Evolutionary conservation across 2,797 vertebrate genomes (phyloP), one percentile per base, ranked within the genome.

Genomic region (Lagocephalus sceleratus): DNA sequence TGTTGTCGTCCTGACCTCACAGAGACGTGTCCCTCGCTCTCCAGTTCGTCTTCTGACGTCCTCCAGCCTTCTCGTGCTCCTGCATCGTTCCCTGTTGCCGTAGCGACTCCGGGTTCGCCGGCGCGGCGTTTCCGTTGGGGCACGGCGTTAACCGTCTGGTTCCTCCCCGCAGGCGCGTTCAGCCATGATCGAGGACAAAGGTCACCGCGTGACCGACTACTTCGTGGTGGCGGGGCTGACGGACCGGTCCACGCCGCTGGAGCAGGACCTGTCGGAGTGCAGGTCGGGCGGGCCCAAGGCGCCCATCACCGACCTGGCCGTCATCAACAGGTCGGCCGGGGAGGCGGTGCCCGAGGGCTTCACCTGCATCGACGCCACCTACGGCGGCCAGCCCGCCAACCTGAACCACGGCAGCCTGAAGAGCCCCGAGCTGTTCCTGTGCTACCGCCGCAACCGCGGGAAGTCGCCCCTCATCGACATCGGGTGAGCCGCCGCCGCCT

Each of bases 141-240:
- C 25, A 7, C 38, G 7, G 4, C 42, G 3, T 1, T 44, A 44
- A 46, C 20, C 6, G 22, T 2, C 20, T 10, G 0, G 64, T 59
- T 54, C 19, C 39, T 25, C 10, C 66, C 22, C 68, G 79, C 85
- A 91, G 88, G 75, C 71, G 64, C 54, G 52, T 16, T 68, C 85
- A 93, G 89, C 87, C 92, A 98, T 96, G 96, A 93, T 94, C 62
- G 95, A 99, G 89, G 95, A 99, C 87, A 97, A 97, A 88, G 94
- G 95, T 77, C 95, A 94, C 68, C 94, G 94, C 1, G 96, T 99
- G 83, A 94, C 94, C 6, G 97, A 99, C 92, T 99, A 99, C 89
- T 99, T 99, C 46, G 97, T 99, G 58, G 96, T 98, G 68, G 96
- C 97, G 16, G 97, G 96, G 49, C 92, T 99, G 71, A 98, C 96